Conservation (phyloP, 2,113 vertebrate genomes). For the Leucoraja erinaceus region DNA sequence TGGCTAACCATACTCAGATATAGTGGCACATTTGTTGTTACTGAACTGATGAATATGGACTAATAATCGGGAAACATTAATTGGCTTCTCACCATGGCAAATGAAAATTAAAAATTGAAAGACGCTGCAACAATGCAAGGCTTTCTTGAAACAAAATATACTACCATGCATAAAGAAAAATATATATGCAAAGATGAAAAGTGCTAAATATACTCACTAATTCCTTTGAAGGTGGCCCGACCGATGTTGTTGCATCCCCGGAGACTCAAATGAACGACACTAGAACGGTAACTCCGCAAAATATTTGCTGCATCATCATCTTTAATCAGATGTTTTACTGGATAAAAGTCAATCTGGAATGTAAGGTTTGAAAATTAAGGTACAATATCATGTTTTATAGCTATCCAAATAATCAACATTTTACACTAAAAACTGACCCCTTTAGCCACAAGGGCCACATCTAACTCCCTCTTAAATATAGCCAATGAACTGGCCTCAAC, state of each 20-base stretch:
- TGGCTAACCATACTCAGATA: no score
- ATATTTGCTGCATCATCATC: conserved; percentile 46
- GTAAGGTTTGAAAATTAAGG: conserved; percentile 22
- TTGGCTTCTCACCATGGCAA: no score
- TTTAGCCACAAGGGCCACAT: no score
- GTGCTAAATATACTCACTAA: conserved; percentile 48
- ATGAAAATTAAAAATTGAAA: background rate
- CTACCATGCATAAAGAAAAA: background rate
- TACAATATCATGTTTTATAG: background rate
- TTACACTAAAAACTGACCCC: background rate
- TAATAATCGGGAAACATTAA: no score
- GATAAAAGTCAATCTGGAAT: conserved; percentile 59
- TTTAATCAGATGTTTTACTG: conserved; percentile 45
- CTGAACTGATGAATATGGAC: no score
- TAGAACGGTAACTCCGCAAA: conserved; percentile 50
- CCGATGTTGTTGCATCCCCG: conserved; percentile 46
- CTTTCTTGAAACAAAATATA: background rate
- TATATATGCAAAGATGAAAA: background rate
- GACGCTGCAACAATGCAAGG: background rate
- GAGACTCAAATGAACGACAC: conserved; percentile 49
- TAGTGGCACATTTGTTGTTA: no score
- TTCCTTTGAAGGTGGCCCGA: conserved; percentile 48
- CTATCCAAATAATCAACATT: background rate
- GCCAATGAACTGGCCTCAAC: no score
- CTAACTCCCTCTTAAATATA: no score